phyloP scores from a whole-genome alignment of 2,888 invertebrate species.

The Acanthococcus lagerstroemiae region DNA sequence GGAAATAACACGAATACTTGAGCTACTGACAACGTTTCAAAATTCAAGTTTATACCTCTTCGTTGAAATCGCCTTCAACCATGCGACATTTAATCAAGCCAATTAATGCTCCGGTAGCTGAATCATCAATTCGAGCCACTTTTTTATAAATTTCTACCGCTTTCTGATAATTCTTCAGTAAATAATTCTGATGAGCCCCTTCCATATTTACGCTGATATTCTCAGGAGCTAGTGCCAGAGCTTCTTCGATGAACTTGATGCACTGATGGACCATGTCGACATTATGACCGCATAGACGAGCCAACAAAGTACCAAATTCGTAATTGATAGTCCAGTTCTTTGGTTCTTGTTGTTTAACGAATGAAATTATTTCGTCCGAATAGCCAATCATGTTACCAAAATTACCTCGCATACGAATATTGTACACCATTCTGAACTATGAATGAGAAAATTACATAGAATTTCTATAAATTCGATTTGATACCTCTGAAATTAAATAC shows the following conservation, averaged over 20 bases:
- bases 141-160: constrained; percentile 67
- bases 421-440: constrained; percentile 54
- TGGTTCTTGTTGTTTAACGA: constrained; percentile 62
- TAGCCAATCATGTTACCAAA: constrained; percentile 59
- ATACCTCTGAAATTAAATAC: too few relatives aligned
- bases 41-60: neutral
- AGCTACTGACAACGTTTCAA: neutral
- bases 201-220: constrained; percentile 47
- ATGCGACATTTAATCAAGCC: constrained; percentile 63
- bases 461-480: too few relatives aligned
- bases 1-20: neutral
- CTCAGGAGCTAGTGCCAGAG: constrained; percentile 43
- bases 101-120: constrained; percentile 65
- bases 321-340: constrained; percentile 47
- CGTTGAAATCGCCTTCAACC: constrained; percentile 5
- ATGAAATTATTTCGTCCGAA: constrained; percentile 56
- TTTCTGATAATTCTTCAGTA: constrained; percentile 65
- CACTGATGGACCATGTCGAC: constrained; percentile 58
- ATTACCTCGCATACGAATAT: constrained; percentile 67
- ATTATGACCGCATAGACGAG: constrained; percentile 36
- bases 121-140: constrained; percentile 74
- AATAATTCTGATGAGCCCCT: constrained; percentile 66
- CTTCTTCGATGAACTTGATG: constrained; percentile 65
- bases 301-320: constrained; percentile 41
- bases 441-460: neutral